phyloP scores from a whole-genome alignment of 2,797 vertebrate genomes.

The Labeo calbasu region DNA sequence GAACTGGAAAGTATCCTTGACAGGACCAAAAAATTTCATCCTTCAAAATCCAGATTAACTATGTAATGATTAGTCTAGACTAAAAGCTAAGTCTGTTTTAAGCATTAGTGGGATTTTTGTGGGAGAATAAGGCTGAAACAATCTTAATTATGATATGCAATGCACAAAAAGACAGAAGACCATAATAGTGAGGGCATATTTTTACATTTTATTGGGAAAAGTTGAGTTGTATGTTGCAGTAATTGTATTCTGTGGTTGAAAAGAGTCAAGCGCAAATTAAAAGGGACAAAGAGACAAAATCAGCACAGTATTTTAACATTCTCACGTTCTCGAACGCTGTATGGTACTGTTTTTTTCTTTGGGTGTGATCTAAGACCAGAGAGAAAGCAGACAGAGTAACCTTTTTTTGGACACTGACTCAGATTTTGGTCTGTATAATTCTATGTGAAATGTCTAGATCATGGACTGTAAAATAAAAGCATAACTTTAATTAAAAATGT shows the following conservation, averaged over 20 bases:
- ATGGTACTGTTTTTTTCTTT: conserved; percentile 29
- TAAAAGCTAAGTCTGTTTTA: conserved; percentile 42
- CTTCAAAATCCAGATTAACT: not conserved
- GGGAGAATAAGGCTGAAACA: conserved; percentile 12
- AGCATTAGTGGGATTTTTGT: conserved; percentile 26
- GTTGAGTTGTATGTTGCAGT: conserved; percentile 50
- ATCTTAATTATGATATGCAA: conserved; percentile 44
- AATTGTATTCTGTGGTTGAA: conserved; percentile 54
- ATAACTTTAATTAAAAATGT: conserved; percentile 46
- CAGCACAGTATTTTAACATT: conserved; percentile 52
- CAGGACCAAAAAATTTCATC: not conserved
- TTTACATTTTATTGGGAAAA: conserved; percentile 58
- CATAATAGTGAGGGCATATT: conserved; percentile 52
- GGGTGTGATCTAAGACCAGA: conserved; percentile 52
- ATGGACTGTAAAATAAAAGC: conserved; percentile 66
- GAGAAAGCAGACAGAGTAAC: conserved; percentile 22
- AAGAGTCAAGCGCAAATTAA: conserved; percentile 52
- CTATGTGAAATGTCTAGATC: conserved; percentile 36
- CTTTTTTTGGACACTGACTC: conserved; percentile 32
- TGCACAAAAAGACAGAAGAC: conserved; percentile 34
- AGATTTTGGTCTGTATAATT: conserved; percentile 32
- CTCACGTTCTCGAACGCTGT: conserved; percentile 45
- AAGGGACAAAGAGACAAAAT: conserved; percentile 60
- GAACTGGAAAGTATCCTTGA: not conserved
- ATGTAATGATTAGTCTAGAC: conserved; percentile 17